A percentile compares a stretch with the other conserved stretches of the same genome.
These are phyloP conservation scores for Tipula helvola DNA, from an alignment of 2,888 invertebrate genomes.

Conservation along the genomic window DNA sequence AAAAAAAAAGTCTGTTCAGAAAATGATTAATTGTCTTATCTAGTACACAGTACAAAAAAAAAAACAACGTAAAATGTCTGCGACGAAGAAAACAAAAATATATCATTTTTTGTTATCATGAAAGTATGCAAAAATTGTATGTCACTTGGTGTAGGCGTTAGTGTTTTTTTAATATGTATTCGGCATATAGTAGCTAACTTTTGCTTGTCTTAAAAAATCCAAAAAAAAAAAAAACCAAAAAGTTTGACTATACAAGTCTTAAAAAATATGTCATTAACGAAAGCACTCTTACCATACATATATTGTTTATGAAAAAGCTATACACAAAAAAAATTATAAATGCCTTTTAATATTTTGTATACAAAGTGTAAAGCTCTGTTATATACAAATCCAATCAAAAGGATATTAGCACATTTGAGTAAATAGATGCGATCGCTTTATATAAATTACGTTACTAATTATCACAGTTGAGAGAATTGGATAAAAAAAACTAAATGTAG, in stretches of 20 bases:
- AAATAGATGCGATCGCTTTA: background rate
- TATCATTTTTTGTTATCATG: background rate
- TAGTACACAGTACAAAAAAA: background rate
- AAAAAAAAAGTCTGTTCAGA: background rate
- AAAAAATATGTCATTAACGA: background rate
- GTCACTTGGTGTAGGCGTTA: background rate
- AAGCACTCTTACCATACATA: background rate
- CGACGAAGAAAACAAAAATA: background rate
- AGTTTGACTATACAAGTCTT: background rate
- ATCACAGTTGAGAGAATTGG: too few relatives aligned
- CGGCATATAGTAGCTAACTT: background rate
- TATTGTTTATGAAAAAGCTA: background rate
- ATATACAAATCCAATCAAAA: background rate
- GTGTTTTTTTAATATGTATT: background rate
- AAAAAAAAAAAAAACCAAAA: background rate
- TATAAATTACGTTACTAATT: background rate
- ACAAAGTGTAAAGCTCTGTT: background rate
- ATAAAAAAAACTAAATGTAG: too few relatives aligned
- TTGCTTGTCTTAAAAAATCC: background rate
- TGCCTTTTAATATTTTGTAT: background rate
- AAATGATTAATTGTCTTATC: constrained; percentile 4
- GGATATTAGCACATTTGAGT: background rate
- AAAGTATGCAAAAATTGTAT: background rate
- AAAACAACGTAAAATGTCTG: background rate
- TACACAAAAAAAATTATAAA: background rate